These are phyloP conservation scores for Cephus rjabovi DNA, from an alignment of 2,888 invertebrate species.

Conservation along the genomic window DNA sequence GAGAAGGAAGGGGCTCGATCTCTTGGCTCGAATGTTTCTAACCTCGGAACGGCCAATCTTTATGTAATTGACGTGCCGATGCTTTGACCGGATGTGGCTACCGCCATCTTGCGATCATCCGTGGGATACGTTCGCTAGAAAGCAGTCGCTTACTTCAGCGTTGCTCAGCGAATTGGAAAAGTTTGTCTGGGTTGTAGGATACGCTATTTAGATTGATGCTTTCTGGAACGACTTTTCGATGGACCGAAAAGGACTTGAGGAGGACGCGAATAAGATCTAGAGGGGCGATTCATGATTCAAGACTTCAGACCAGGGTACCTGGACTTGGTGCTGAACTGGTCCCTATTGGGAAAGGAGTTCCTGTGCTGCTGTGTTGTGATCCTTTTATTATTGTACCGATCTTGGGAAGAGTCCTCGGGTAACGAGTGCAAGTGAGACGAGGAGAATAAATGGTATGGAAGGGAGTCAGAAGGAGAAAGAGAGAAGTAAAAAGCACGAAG, in stretches of 20 bases:
- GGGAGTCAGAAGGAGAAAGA: neutral
- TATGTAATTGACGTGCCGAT: conserved; percentile 38
- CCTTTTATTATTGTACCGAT: neutral
- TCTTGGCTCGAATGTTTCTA: neutral
- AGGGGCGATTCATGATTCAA: neutral
- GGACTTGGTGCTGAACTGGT: neutral
- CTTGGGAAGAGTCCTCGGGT: neutral
- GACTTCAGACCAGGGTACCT: neutral
- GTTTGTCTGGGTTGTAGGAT: neutral
- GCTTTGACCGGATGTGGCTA: conserved; percentile 43
- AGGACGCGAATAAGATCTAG: neutral
- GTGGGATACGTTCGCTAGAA: neutral
- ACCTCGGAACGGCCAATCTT: conserved; percentile 14
- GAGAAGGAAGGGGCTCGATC: conserved; percentile 1
- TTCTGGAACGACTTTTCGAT: neutral
- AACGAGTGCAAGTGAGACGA: neutral
- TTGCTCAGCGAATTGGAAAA: neutral
- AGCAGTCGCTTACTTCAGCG: neutral
- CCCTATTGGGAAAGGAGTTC: neutral
- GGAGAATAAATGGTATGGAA: neutral
- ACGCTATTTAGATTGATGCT: neutral
- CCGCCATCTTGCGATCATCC: neutral
- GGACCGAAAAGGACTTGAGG: neutral
- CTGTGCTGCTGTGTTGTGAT: neutral
- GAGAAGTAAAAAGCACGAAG: neutral